Evolutionary conservation across 2,888 invertebrate genomes (phyloP), one percentile per base, ranked within the genome.

Genomic region (Catocala fraxini): DNA sequence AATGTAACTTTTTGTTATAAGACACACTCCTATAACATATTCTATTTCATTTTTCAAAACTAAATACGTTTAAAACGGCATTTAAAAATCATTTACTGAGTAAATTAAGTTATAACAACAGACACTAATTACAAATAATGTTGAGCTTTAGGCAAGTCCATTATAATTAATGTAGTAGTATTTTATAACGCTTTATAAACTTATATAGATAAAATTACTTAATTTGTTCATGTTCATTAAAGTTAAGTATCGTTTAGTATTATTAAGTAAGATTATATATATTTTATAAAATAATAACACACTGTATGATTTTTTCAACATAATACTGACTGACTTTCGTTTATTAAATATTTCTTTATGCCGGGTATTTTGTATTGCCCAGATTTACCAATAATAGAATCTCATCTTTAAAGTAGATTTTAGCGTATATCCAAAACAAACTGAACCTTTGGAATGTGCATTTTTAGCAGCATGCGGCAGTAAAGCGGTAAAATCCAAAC

Each of bases 111-210:
- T 62, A 63, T 69, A 58, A 63, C 70, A 60, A 67, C 71, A 71
- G 67, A 63, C 59, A 64, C 66, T 75, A 74, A 77, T 75, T 62
- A 56, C 63, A 13, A 33, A 48, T 72, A 56, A 68, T 76, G 71
- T 65, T 59, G 51, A 58, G 78, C 75, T 77, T 65, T 59, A 42
- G 65, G 75, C 73, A 54, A 54, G 62, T 62, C 25, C 52, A 42
- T 15, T 53, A 13, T 53, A 51, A 71, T 69, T 68, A 64, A 71
- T 73, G 64, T 59, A 47, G 9, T 45, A 49, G 34, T 63, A 66
- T 66, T 60, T 67, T 73, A 45, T 63, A 58, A 53, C 35, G 47
- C 35, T 39, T 51, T 59, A 56, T 49, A 60, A 51, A 51, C 66
- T 60, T 52, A 56, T 56, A 46, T 57, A 60, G 60, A 65, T 61